These are phyloP conservation scores for Taenioides sp. DNA, from an alignment of 2,797 vertebrate genomes.

Conservation along the genomic window DNA sequence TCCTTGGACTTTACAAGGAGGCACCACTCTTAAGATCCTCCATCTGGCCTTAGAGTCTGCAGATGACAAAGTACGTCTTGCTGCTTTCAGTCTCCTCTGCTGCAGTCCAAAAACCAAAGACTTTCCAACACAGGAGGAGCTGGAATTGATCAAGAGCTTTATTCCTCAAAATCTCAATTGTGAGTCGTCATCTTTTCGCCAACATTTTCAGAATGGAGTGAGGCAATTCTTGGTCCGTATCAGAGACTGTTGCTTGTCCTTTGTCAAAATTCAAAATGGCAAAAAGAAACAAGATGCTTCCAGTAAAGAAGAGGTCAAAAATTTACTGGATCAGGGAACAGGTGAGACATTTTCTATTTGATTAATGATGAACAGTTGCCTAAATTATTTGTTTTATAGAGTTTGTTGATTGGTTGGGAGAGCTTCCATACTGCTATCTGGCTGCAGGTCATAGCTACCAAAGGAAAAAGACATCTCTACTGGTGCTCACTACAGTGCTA, in stretches of 20 bases:
- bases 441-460: slow-evolving; percentile 84
- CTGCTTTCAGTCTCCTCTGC: slow-evolving; percentile 81
- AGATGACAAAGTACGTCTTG: slow-evolving; percentile 83
- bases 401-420: slow-evolving; percentile 86
- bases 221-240: slow-evolving; percentile 82
- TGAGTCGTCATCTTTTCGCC: slow-evolving; percentile 86
- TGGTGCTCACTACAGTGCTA: slow-evolving; percentile 81
- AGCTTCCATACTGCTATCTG: slow-evolving; percentile 76
- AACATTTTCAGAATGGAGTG: slow-evolving; percentile 83
- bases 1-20: slow-evolving; percentile 58
- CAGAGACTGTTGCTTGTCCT: slow-evolving; percentile 83
- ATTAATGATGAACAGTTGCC: background rate
- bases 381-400: slow-evolving; percentile 47
- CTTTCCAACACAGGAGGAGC: slow-evolving; percentile 68
- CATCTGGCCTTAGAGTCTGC: slow-evolving; percentile 73
- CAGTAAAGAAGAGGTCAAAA: slow-evolving; percentile 7
- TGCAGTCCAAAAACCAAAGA: slow-evolving; percentile 82
- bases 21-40: slow-evolving; percentile 64
- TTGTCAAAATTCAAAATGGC: slow-evolving; percentile 64
- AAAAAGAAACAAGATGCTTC: slow-evolving; percentile 28
- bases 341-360: slow-evolving; percentile 71
- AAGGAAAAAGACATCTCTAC: slow-evolving; percentile 84
- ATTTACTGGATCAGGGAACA: slow-evolving; percentile 70
- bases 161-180: slow-evolving; percentile 86
- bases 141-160: slow-evolving; percentile 75